A percentile compares a stretch with the other conserved stretches of the same genome.
Conservation (phyloP, 2,113 vertebrate species). For the Papio anubis region DNA sequence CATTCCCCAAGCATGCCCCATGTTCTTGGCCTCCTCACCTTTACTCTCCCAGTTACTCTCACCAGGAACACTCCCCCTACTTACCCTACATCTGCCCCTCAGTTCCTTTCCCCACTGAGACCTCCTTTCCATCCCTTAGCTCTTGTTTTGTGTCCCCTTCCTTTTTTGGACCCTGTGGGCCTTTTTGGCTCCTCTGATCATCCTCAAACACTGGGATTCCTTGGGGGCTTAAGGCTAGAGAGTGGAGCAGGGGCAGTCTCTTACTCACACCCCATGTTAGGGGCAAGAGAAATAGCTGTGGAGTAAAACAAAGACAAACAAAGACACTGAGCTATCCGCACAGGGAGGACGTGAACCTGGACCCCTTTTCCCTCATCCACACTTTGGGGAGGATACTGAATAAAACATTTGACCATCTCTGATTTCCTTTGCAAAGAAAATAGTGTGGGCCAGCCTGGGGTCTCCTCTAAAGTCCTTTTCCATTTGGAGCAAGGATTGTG, state of each 20-base stretch:
- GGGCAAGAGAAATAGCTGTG: not conserved
- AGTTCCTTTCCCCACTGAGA: not conserved
- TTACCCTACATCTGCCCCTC: not conserved
- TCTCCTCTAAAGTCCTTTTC: not conserved
- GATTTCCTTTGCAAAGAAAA: not conserved
- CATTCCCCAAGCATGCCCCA: not conserved
- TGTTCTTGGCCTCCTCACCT: not conserved
- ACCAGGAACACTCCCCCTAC: not conserved
- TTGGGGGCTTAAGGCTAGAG: not conserved
- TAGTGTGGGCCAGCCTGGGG: not conserved
- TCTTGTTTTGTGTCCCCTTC: not conserved
- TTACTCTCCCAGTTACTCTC: not conserved
- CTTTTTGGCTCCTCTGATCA: not conserved
- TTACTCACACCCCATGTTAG: not conserved
- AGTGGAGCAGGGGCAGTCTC: no score
- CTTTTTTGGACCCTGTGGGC: not conserved
- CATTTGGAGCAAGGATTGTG: not conserved
- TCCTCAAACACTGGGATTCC: not conserved
- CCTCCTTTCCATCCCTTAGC: not conserved
- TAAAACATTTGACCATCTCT: not conserved
- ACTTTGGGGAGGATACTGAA: not conserved
- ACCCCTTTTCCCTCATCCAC: not conserved
- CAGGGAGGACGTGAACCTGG: not conserved
- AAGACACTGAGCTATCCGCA: not conserved
- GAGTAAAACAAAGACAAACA: not conserved